phyloP scores from a whole-genome alignment of 2,797 vertebrate genomes.

The Malurus leucopterus region DNA sequence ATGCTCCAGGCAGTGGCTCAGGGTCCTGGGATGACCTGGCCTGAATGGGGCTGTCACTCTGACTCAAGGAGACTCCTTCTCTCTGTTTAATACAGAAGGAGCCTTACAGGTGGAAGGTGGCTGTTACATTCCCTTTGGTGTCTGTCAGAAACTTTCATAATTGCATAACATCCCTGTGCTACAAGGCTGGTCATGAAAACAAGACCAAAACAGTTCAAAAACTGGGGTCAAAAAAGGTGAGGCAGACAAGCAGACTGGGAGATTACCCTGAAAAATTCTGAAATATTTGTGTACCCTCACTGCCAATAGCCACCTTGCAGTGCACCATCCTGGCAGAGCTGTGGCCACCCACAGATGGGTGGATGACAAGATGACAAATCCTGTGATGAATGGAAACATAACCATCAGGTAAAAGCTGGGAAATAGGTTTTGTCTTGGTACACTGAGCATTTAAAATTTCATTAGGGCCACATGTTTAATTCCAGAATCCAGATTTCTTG shows the following conservation, averaged over 20 bases:
- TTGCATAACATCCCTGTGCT: not conserved
- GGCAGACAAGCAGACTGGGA: not conserved
- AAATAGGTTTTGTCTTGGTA: not conserved
- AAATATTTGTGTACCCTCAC: not conserved
- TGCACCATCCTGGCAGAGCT: not conserved
- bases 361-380: not conserved
- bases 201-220: not conserved
- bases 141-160: not conserved
- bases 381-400: not conserved
- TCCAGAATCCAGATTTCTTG: not conserved
- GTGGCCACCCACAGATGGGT: not conserved
- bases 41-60: not conserved
- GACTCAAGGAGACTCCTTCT: not conserved
- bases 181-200: not conserved
- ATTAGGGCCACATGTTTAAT: not conserved
- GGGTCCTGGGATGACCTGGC: not conserved
- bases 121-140: not conserved
- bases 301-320: not conserved
- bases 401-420: not conserved
- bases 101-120: not conserved
- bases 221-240: not conserved
- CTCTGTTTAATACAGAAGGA: not conserved
- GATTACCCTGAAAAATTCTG: not conserved
- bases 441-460: not conserved
- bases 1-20: not conserved